These are phyloP conservation scores for Drosophila borealis DNA, from an alignment of 2,888 invertebrate species.

Conservation along the genomic window DNA sequence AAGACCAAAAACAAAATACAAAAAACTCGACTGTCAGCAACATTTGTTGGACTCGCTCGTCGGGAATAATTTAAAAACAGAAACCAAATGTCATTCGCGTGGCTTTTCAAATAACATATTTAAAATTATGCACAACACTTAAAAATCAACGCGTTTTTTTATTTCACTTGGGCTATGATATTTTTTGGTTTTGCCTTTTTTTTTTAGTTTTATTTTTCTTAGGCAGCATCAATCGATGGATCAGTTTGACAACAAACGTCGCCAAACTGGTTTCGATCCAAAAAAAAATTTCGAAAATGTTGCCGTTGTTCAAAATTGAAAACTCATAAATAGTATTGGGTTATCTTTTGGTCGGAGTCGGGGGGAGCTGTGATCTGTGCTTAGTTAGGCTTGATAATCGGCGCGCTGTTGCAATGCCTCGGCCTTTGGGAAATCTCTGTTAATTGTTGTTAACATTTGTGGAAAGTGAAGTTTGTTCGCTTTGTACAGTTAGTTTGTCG, in stretches of 20 bases:
- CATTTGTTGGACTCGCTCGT: constrained; percentile 30
- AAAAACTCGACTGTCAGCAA: constrained; percentile 64
- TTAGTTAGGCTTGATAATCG: constrained; percentile 62
- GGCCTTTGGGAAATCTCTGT: constrained; percentile 48
- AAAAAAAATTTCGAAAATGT: constrained; percentile 73
- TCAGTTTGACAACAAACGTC: constrained; percentile 73
- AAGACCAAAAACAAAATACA: constrained; percentile 9
- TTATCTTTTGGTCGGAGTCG: constrained; percentile 31
- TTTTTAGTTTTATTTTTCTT: not conserved
- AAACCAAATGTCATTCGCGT: constrained; percentile 69
- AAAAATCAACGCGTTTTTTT: constrained; percentile 73
- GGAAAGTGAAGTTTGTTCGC: constrained; percentile 61
- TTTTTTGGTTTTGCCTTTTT: too few relatives aligned
- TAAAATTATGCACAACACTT: constrained; percentile 81
- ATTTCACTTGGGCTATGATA: constrained; percentile 49
- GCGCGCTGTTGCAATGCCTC: constrained; percentile 59
- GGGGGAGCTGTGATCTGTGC: not conserved
- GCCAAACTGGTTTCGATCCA: constrained; percentile 63
- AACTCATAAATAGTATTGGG: constrained; percentile 72
- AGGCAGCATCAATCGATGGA: constrained; percentile 60
- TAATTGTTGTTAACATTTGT: constrained; percentile 24
- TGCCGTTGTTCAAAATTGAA: constrained; percentile 63
- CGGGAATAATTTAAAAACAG: constrained; percentile 71
- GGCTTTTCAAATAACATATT: constrained; percentile 63
- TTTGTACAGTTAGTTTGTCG: constrained; percentile 71